Base-by-base conservation (phyloP, 1,140 invertebrate species). In the Plectus sambesii region DNA sequence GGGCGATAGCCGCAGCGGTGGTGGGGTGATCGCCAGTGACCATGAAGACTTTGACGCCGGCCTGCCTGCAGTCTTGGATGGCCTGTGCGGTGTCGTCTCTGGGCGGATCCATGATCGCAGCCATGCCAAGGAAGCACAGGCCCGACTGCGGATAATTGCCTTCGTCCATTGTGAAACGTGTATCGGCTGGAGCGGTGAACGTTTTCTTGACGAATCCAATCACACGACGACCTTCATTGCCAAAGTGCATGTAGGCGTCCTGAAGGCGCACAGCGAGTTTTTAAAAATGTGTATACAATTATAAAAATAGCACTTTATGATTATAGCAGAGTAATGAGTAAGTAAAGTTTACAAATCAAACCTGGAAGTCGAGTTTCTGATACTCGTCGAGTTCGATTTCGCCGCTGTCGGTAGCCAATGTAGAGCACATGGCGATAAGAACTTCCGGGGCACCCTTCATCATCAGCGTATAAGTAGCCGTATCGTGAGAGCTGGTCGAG, bases 121-220 rank as follows among this genome's bases (percentile, higher is more conserved):
- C 27, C 55, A 52, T 59, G 42, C 58, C 58, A 20, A 60, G 49
- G 42, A 60, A 60, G 48, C 58, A 60, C 58, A 59, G 62, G 4
- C 42, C 41, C 27, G 50, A 38, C n/a, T 47, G 9, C 8, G 44
- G 48, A 50, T 29, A 29, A 5, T 45, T 46, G 17, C n/a, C n/a
- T n/a, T 15, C 3, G 19, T 8, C 23, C 2, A 25, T 6, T 0
- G 53, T 46, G 40, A 58, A 53, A 26, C 45, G 51, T 5, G 27
- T 53, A 24, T 42, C 43, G 2, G 38, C 38, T 4, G 44, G 44
- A 5, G 44, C 44, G 12, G 47, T 29, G 24, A 60, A 58, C 24
- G 60, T 55, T 23, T 45, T 5, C 27, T 40, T 44, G 17, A 60
- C 58, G 41, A 60, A 60, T 2, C 29, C 58, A 19, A 61, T 24